A percentile compares a stretch with the other conserved stretches of the same genome.
Conservation (phyloP, 1,140 invertebrate species). For the Cataglyphis hispanica region DNA sequence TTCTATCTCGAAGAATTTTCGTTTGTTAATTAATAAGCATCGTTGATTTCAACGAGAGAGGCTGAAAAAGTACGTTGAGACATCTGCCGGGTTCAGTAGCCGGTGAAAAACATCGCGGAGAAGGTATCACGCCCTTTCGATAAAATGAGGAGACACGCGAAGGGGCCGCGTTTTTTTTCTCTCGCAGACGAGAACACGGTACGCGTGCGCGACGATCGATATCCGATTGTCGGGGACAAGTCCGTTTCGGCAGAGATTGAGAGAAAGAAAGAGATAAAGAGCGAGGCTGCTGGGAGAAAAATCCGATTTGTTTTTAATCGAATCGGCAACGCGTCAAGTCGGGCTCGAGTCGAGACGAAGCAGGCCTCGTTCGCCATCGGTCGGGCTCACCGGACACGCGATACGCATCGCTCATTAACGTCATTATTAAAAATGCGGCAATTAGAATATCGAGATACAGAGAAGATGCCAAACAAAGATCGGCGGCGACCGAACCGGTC, state of each 20-base stretch:
- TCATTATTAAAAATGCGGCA: slow-evolving; percentile 78
- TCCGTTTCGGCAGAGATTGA: slow-evolving; percentile 58
- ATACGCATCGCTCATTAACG: slow-evolving; percentile 78
- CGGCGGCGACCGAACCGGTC: slow-evolving; percentile 29
- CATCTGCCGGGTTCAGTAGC: slow-evolving; percentile 68
- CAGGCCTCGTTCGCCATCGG: slow-evolving; percentile 13
- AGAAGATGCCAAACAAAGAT: slow-evolving; percentile 39
- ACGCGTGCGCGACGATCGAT: slow-evolving; percentile 69
- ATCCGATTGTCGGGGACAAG: slow-evolving; percentile 65
- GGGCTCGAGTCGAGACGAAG: slow-evolving; percentile 18
- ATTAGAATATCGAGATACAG: slow-evolving; percentile 74
- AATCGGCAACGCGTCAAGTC: slow-evolving; percentile 59
- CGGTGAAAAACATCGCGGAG: slow-evolving; percentile 25
- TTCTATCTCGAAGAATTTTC: neutral
- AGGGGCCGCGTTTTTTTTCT: slow-evolving; percentile 41
- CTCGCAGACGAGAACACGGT: slow-evolving; percentile 59
- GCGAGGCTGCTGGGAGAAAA: slow-evolving; percentile 30
- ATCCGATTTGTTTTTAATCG: slow-evolving; percentile 78
- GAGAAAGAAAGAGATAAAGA: neutral
- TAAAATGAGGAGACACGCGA: slow-evolving; percentile 63
- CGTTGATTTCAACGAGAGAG: slow-evolving; percentile 29
- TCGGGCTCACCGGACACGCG: slow-evolving; percentile 69
- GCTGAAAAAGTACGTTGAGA: slow-evolving; percentile 66
- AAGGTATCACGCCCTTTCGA: slow-evolving; percentile 63
- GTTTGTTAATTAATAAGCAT: slow-evolving; percentile 26